phyloP scores from a whole-genome alignment of 2,888 invertebrate genomes.

The Odontothrips loti region DNA sequence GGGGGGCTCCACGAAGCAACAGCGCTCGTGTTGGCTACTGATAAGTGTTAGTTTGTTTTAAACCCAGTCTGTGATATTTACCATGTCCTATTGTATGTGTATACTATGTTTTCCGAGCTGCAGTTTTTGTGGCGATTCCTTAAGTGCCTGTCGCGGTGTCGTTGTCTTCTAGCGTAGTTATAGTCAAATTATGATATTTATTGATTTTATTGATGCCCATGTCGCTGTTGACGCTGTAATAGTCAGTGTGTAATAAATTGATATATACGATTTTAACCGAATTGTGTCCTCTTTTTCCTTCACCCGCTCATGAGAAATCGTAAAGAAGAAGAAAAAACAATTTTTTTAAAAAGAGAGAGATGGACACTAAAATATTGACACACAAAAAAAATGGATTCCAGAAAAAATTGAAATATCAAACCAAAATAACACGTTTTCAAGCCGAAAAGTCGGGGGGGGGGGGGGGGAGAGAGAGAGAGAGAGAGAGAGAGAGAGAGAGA shows the following conservation, averaged over 20 bases:
- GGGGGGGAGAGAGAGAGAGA: too few relatives aligned
- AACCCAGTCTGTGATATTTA: slow-evolving; percentile 17
- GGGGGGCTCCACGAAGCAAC: too few relatives aligned
- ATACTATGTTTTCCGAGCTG: background rate
- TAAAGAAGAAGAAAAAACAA: background rate
- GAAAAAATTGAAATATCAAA: too few relatives aligned
- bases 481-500: too few relatives aligned
- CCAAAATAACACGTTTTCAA: too few relatives aligned
- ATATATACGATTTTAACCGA: background rate
- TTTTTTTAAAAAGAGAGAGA: background rate
- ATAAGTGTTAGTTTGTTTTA: background rate
- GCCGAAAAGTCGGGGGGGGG: too few relatives aligned
- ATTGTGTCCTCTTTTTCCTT: background rate
- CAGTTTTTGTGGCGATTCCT: background rate
- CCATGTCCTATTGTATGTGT: background rate
- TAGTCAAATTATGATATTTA: background rate
- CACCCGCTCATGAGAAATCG: background rate
- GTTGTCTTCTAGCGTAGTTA: background rate
- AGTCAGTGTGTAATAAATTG: slow-evolving; percentile 2
- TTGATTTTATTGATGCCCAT: slow-evolving; percentile 7
- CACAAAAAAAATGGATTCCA: background rate
- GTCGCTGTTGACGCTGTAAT: background rate
- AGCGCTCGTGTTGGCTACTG: too few relatives aligned
- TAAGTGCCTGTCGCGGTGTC: background rate
- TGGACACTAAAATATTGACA: too few relatives aligned